Evolutionary conservation across 2,113 vertebrate genomes (phyloP).

Genomic region (Nothoprocta pentlandii): DNA sequence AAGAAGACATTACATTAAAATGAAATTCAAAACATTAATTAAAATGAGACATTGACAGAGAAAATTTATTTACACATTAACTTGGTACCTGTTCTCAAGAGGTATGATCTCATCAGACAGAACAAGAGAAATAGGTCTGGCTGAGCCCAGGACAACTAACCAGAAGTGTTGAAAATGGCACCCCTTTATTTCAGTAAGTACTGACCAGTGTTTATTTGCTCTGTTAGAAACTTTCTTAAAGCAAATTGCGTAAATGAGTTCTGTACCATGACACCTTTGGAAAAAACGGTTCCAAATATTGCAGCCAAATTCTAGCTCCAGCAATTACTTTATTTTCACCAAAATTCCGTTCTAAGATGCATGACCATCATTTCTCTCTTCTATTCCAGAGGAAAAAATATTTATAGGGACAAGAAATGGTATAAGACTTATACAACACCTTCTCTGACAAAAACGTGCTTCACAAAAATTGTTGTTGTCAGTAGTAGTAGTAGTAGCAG

Average conservation of each 20-base stretch:
- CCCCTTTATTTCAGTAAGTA: neutral
- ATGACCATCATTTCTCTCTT: neutral
- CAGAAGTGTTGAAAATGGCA: neutral
- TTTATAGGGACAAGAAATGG: neutral
- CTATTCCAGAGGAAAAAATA: neutral
- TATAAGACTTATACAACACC: neutral
- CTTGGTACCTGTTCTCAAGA: neutral
- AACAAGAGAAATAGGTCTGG: neutral
- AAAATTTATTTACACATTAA: neutral
- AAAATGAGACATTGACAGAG: neutral
- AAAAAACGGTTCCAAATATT: neutral
- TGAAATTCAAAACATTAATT: slow-evolving; percentile 14
- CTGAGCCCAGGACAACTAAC: neutral
- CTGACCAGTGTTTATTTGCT: neutral
- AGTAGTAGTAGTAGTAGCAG: neutral
- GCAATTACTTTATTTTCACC: neutral
- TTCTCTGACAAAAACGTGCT: neutral
- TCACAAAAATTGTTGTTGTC: neutral
- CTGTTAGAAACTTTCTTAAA: neutral
- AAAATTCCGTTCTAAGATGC: neutral
- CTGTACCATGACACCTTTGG: neutral
- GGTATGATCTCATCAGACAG: neutral
- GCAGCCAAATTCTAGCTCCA: neutral
- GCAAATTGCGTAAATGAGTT: neutral
- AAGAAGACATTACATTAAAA: neutral